Evolutionary conservation across 2,797 vertebrate species (phyloP).

Genomic region (Periparus ater): DNA sequence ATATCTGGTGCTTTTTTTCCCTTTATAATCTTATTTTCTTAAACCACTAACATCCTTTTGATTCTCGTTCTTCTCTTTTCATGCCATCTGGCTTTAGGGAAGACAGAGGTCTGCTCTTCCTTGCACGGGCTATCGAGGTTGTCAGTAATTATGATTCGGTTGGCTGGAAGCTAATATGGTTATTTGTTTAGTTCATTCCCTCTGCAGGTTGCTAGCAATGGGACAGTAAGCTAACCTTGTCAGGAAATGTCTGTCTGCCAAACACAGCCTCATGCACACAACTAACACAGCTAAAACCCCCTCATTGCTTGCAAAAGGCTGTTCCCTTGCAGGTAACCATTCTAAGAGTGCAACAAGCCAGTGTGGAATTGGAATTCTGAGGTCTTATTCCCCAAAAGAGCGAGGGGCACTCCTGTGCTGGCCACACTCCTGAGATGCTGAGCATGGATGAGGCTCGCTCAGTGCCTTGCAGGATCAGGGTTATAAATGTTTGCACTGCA

Average conservation of each 20-base stretch:
- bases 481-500: background rate
- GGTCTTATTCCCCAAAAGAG: background rate
- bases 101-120: background rate
- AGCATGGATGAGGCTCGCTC: background rate
- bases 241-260: slow-evolving; percentile 4
- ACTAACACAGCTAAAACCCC: background rate
- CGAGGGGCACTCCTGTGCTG: background rate
- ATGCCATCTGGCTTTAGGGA: slow-evolving; percentile 34
- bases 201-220: slow-evolving; percentile 37
- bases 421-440: background rate
- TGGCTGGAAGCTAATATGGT: slow-evolving; percentile 56
- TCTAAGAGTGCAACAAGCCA: background rate
- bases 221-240: slow-evolving; percentile 48
- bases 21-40: slow-evolving; percentile 52
- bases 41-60: slow-evolving; percentile 2
- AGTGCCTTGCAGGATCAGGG: background rate
- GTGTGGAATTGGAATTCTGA: background rate
- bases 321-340: background rate
- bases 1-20: background rate
- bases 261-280: background rate
- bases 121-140: slow-evolving; percentile 14
- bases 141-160: slow-evolving; percentile 54
- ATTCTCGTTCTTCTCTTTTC: slow-evolving; percentile 28
- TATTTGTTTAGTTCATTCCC: slow-evolving; percentile 61
- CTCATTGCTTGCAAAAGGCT: background rate